Evolutionary conservation across 1,140 invertebrate genomes (phyloP), one percentile per base, ranked within the genome.

Genomic region (Bicyclus anynana): DNA sequence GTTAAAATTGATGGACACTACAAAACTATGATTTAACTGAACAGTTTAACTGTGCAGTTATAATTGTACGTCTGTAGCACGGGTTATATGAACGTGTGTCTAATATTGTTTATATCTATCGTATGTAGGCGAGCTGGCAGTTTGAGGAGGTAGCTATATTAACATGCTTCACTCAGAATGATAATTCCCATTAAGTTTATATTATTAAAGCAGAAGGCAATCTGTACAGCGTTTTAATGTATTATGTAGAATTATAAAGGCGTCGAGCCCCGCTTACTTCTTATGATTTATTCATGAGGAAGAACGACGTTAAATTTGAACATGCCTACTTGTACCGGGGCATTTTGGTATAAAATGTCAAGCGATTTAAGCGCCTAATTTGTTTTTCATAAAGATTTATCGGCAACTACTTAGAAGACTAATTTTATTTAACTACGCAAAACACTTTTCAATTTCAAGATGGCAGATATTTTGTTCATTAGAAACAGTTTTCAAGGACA

Each of bases 191-290:
- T 77, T 83, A 83, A 80, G 74, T 77, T 81, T 73, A 80, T 82
- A 80, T 83, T 84, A 85, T 81, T 81, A 86, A 84, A 80, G 74
- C 78, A 76, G 73, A 62, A 80, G 75, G 82, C 84, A 84, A 84
- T 87, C 80, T 85, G 84, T 85, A 80, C 76, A 62, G 53, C 72
- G 82, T 87, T 87, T 84, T 84, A 87, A 87, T 87, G 84, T 85
- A 85, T 87, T 85, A 87, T 84, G 80, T 85, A 85, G 82, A 81
- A 87, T 87, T 87, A 85, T 79, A 83, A 87, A 81, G 82, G 84
- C 82, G 75, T 68, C 62, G 73, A 74, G 76, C 69, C 75, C 69
- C 73, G 72, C 74, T 80, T 79, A 84, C 72, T 84, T 84, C 77
- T 81, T 85, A 85, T 87, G 84, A 85, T 85, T 85, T 87, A 87